Base-by-base conservation (phyloP, 2,113 vertebrate species). In the Peucedramus taeniatus region DNA sequence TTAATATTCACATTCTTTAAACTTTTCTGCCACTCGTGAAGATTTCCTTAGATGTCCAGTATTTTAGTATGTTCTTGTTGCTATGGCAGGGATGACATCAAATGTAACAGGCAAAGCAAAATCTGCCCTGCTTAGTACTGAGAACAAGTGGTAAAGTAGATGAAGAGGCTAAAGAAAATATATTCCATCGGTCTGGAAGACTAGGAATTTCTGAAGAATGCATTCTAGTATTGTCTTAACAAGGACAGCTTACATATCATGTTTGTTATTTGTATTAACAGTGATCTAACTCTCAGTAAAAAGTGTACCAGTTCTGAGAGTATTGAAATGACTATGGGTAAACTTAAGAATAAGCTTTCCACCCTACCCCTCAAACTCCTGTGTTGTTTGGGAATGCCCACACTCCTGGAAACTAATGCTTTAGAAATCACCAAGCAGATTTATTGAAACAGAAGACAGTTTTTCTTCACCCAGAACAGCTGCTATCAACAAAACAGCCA, bases 381-480 rank as follows among this genome's bases (percentile, higher is more conserved):
- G 9, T 33, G 49, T 57, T 87, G 40, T 87, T 86, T 75, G 40
- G 39, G 39, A 95, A 88, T 35, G 50, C 83, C n/a, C 49, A 61
- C 35, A 70, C 54, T 80, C 42, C 61, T 33, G 53, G 54, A 89
- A 82, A 80, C 50, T 59, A 89, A 44, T 40, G 56, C 30, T 84
- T 95, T 59, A 61, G 77, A 95, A 96, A 87, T 51, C 45, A 27
- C 51, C 50, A 89, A 88, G 92, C 77, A 94, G 88, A 90, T 94
- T 92, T 96, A 85, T 70, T 94, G 89, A 95, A 89, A 87, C 31
- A 37, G 22, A 88, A 77, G 76, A 87, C 83, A 77, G 71, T 84
- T 94, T 68, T 87, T 91, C 53, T 91, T 96, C 51, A 51, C 54
- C 26, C 37, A 75, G 45, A 87, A 68, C 93, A 96, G 87, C 76